phyloP scores from a whole-genome alignment of 2,797 vertebrate species.

The Sebastes baramenuke region DNA sequence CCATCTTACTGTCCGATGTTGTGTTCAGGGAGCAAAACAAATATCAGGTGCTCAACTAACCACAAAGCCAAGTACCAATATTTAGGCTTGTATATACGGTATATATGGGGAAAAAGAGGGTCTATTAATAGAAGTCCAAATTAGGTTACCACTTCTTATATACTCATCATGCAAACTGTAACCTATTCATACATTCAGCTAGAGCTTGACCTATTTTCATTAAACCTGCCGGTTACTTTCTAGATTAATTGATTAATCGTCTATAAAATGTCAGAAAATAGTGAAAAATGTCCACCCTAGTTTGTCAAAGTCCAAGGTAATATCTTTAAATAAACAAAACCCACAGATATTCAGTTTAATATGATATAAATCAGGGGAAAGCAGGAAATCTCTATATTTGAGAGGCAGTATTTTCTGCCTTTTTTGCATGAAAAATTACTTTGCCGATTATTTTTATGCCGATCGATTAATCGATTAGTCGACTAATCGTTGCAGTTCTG shows the following conservation, averaged over 20 bases:
- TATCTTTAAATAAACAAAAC: not conserved
- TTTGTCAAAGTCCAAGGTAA: no score
- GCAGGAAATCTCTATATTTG: not conserved
- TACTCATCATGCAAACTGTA: not conserved
- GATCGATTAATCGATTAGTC: no score
- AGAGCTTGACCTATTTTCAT: not conserved
- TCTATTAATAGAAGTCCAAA: not conserved
- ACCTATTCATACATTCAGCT: not conserved
- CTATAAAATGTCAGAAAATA: not conserved
- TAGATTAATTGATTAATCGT: not conserved
- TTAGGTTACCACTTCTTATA: not conserved
- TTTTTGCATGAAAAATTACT: rapidly evolving
- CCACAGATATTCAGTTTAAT: not conserved
- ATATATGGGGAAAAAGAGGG: not conserved
- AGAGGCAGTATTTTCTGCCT: not conserved
- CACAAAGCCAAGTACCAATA: not conserved
- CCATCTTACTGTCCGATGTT: not conserved
- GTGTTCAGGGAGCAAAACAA: not conserved
- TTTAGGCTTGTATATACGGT: not conserved
- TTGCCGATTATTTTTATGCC: no score
- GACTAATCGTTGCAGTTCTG: no score
- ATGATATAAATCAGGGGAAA: not conserved
- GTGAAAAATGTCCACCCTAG: no score
- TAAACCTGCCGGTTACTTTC: not conserved
- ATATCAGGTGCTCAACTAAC: not conserved